Evolutionary conservation across 2,888 invertebrate species (phyloP), one percentile per base, ranked within the genome.

Genomic region (Vanessa cardui): DNA sequence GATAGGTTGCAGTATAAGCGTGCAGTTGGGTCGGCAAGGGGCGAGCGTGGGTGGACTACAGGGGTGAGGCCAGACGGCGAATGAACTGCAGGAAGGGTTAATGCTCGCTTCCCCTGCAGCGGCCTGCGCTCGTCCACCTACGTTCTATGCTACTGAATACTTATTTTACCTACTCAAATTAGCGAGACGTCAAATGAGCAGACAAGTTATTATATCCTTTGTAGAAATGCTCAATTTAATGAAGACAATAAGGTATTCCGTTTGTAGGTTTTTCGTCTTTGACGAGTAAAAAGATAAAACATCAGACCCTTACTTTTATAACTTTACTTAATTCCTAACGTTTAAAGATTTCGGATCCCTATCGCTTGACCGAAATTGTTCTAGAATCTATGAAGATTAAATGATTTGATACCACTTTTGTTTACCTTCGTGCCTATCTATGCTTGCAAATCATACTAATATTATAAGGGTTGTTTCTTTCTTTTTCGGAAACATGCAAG

Each of bases 81-180:
- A 94, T 91, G 93, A 94, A 92, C 94, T 94, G 92, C 90, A 93
- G 86, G 92, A 94, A 84, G 94, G 94, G 85, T 91, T 90, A 90
- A 88, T 84, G 94, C 87, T 81, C 92, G 92, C 92, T 89, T 89
- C 92, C 91, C 92, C 91, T 92, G 92, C 92, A 93, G 84, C 82
- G 81, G 87, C 84, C 87, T 86, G 87, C 84, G 86, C 83, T 83
- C 83, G 82, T 84, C 86, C 86, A 84, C 88, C 88, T 84, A 88
- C 85, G 80, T 75, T 75, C 74, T 80, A 78, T 78, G 77, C 77
- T 76, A 81, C 76, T 76, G 70, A 76, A 74, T 73, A 73, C 72
- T 73, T 75, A 67, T 73, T 76, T 76, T 74, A 77, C 72, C 76
- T 73, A 72, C 70, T 73, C 69, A 68, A 74, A 71, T 73, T 73